Evolutionary conservation across 2,888 invertebrate genomes (phyloP), one percentile per base, ranked within the genome.

Genomic region (Lydus trimaculatus): DNA sequence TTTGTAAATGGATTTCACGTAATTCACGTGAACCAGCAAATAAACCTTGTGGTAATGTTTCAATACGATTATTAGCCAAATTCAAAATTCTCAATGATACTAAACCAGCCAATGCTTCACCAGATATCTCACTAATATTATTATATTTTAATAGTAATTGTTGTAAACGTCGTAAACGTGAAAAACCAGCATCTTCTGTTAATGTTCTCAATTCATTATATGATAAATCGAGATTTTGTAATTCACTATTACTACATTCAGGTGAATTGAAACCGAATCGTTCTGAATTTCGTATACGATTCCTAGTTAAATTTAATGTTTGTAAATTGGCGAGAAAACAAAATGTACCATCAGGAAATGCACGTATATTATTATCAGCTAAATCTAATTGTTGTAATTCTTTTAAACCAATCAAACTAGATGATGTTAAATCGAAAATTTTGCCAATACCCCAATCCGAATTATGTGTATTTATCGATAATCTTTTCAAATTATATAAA

Each of bases 41-140:
- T 67, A 96, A 84, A 59, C 92, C 92, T 78, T 93, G 91, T 0
- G 97, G 96, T 80, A 97, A 84, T 20, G 91, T 90, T 76, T 91
- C 92, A 78, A 98, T 86, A 74, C 90, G 90, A 85, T 98, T 98
- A 84, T 93, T 92, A 76, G 96, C 94, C 81, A 96, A 88, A 87
- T 97, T 96, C 63, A 98, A 85, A 48, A 93, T 90, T 78, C 94
- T 90, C 83, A 97, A 87, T 60, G 92, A 92, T 48, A 91, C 90
- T 63, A 97, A 88, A 58, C 94, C 94, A 70, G 91, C 90, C 75
- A 97, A 89, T 20, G 95, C 91, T 82, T 94, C 92, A 78, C 91
- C 90, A 70, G 92, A 92, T 79, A 96, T 89, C 79, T 93, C 91
- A 65, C 90, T 90, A 73, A 97, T 91, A 81, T 93, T 91, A 84